Percentiles rank a stretch among this genome's conserved stretches.
These are phyloP conservation scores for Tragelaphus buxtoni DNA, from an alignment of 2,113 vertebrate species.

Conservation along the genomic window DNA sequence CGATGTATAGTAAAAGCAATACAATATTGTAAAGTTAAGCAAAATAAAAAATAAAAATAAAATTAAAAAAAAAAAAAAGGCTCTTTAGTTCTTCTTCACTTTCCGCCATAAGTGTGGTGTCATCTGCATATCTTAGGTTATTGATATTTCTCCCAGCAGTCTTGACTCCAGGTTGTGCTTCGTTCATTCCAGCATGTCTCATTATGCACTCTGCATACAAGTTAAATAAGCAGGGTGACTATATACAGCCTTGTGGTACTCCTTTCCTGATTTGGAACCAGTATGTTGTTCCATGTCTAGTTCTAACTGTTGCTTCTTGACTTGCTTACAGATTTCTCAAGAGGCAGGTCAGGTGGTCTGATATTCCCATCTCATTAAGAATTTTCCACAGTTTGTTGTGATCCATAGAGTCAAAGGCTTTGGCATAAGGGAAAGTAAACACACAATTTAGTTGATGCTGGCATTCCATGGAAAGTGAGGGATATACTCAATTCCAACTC, in stretches of 20 bases:
- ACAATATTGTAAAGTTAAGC: too few species aligned
- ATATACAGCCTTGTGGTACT: neutral
- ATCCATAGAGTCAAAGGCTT: neutral
- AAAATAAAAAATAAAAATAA: too few species aligned
- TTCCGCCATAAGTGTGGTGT: neutral
- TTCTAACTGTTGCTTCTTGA: neutral
- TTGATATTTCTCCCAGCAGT: neutral
- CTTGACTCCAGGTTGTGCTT: neutral
- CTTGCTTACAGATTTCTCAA: neutral
- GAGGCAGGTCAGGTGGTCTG: neutral
- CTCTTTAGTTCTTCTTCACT: neutral
- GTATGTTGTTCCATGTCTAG: neutral
- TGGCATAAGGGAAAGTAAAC: neutral
- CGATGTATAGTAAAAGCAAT: too few species aligned
- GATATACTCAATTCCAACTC: neutral
- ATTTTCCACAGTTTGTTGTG: neutral
- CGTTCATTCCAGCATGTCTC: neutral
- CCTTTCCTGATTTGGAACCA: neutral
- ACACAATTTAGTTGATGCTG: neutral
- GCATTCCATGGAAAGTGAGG: neutral
- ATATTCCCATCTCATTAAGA: rapidly evolving
- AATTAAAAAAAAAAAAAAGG: neutral
- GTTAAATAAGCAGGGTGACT: neutral
- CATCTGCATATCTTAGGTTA: neutral
- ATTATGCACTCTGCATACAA: neutral